phyloP scores from a whole-genome alignment of 2,113 vertebrate species.

The Xenus cinereus region DNA sequence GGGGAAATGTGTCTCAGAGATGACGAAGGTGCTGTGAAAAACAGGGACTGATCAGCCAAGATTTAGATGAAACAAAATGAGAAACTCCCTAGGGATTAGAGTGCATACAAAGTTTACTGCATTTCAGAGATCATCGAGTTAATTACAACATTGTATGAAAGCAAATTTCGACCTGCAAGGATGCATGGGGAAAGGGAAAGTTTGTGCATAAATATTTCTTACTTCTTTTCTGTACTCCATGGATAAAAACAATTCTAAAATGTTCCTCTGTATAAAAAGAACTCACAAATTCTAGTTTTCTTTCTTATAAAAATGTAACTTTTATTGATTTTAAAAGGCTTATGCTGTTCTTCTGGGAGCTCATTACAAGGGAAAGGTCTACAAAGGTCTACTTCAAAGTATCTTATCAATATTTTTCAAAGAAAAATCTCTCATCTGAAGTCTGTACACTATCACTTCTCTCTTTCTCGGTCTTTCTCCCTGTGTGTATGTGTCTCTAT shows the following conservation, averaged over 20 bases:
- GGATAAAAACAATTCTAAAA: neutral
- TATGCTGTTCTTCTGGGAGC: neutral
- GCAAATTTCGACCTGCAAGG: neutral
- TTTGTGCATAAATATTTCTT: neutral
- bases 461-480: neutral
- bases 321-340: neutral
- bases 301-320: neutral
- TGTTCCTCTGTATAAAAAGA: neutral
- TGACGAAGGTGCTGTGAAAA: neutral
- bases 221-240: neutral
- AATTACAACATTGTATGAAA: neutral
- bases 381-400: neutral
- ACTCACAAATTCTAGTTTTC: neutral
- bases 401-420: neutral
- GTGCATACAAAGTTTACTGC: neutral
- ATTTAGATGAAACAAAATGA: neutral
- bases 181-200: accelerated
- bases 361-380: neutral
- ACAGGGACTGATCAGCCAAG: neutral
- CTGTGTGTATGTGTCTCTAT: neutral
- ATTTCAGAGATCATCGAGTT: neutral
- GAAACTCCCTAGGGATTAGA: neutral
- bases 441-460: neutral
- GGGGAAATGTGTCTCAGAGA: neutral
- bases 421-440: neutral